Evolutionary conservation across 2,113 vertebrate species (phyloP), one percentile per base, ranked within the genome.

Genomic region (Rutilus rutilus): DNA sequence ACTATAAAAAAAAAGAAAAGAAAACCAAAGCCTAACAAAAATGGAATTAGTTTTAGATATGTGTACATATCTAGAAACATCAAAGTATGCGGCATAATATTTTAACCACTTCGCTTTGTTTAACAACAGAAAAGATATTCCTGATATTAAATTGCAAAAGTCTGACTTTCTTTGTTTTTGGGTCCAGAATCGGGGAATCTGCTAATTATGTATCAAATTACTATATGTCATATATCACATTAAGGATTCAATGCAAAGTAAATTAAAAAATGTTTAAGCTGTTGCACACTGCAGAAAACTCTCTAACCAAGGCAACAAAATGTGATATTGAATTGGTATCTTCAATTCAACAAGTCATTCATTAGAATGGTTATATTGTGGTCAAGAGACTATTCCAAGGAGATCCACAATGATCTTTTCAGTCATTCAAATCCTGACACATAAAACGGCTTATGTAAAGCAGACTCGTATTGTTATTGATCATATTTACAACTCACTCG

Each of bases 381-480:
- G 42, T 67, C 9, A 23, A 67, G 62, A 52, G 79, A 82, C 62
- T 65, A 47, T 65, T 33, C 50, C 62, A 52, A 82, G 45, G 42
- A 80, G 33, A 80, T 4, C 23, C 23, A 14, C 33, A 60, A 62
- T 62, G 79, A 82, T 60, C 21, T 4, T 60, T 42, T 79, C 2
- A 6, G 30, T 79, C 27, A 42, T n/a, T 67, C 60, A 82, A 67
- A 82, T 45, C 39, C 62, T 47, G 25, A 54, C 54, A 39, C 77
- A 52, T 23, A 76, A 47, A 50, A 25, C 8, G 9, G 15, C 78
- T 47, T 60, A 80, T 64, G 36, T 80, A 42, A 62, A 80, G 39
- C 59, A 80, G 36, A 60, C 78, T 62, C 78, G 25, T 42, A 62
- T 65, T 65, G 25, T 11, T 81, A 81, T 81, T 47, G 60, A 65